Base-by-base conservation (phyloP, 2,797 vertebrate species). In the Pseudopleuronectes americanus region DNA sequence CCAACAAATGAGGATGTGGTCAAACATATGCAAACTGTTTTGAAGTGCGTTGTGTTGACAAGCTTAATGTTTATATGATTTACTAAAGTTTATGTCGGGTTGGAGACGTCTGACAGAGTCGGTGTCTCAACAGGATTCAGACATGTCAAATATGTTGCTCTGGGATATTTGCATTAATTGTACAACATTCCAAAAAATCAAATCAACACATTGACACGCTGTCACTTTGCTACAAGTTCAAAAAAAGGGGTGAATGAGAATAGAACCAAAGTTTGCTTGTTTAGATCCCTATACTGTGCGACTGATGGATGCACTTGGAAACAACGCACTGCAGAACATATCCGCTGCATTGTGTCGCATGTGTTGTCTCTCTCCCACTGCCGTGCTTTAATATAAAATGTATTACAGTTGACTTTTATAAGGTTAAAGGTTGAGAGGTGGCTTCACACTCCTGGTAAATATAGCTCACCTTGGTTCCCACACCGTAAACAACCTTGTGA, bases 391-490 rank as follows among this genome's bases (percentile, higher is more conserved):
- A 47, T 56, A 64, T 47, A n/a, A 70, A 63, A 81, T 60, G 64
- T 17, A 68, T 16, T 16, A 57, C 6, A 0, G 36, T 53, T 65
- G 48, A 59, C 23, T 81, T 64, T 51, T 62, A 33, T 62, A 28
- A 76, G 75, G 76, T 90, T 76, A 85, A 64, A 87, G 67, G 84
- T 77, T 56, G 53, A 45, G 54, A 68, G 45, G 75, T 74, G 68
- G 68, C 66, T 83, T 89, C 71, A 84, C 79, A 71, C 75, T 80
- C 45, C 47, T 65, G 74, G 57, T 85, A 90, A 86, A 91, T 90
- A 88, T 89, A 92, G 83, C 87, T 91, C 84, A 94, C 94, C 93
- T 93, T 94, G 92, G 89, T 90, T 91, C 89, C 79, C 85, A 86
- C 87, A 89, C 77, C 64, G 56, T 89, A 92, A 93, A 94, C 92